These are phyloP conservation scores for Ancistrus triradiatus DNA, from an alignment of 2,113 vertebrate species.

Conservation along the genomic window DNA sequence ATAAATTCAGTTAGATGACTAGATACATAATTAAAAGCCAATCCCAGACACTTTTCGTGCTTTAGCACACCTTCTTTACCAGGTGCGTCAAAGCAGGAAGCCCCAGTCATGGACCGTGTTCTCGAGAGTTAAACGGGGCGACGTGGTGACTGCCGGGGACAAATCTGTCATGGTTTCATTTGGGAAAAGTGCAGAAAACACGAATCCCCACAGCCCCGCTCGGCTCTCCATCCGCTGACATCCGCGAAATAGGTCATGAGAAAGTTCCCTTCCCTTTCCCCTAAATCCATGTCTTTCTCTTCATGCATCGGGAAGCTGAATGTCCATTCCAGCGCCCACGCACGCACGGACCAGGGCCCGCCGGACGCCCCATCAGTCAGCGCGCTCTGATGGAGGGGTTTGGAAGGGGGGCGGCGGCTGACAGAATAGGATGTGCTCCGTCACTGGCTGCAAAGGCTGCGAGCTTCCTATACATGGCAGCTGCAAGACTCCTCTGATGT, in stretches of 20 bases:
- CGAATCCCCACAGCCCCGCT: too few species aligned
- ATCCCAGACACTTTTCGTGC: too few species aligned
- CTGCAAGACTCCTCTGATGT: constrained; percentile 69
- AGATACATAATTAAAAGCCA: too few species aligned
- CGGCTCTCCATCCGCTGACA: background rate
- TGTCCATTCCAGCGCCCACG: constrained; percentile 43
- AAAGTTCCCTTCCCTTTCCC: constrained; percentile 33
- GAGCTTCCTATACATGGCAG: constrained; percentile 78
- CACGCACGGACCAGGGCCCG: constrained; percentile 14
- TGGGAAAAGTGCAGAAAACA: too few species aligned
- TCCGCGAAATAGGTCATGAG: constrained; percentile 32
- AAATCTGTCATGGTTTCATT: too few species aligned
- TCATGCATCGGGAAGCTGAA: background rate
- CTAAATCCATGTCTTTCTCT: constrained; percentile 31
- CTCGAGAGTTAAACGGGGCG: too few species aligned
- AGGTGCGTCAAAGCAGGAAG: too few species aligned
- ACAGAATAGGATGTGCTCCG: constrained; percentile 65
- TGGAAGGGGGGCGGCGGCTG: constrained; percentile 44
- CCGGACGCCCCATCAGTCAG: constrained; percentile 34
- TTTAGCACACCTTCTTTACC: too few species aligned
- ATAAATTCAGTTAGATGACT: too few species aligned
- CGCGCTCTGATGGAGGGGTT: background rate
- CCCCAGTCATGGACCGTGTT: too few species aligned
- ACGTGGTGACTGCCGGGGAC: too few species aligned
- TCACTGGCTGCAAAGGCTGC: constrained; percentile 59